Conservation (phyloP, 2,797 vertebrate species). For the Morelia viridis region DNA sequence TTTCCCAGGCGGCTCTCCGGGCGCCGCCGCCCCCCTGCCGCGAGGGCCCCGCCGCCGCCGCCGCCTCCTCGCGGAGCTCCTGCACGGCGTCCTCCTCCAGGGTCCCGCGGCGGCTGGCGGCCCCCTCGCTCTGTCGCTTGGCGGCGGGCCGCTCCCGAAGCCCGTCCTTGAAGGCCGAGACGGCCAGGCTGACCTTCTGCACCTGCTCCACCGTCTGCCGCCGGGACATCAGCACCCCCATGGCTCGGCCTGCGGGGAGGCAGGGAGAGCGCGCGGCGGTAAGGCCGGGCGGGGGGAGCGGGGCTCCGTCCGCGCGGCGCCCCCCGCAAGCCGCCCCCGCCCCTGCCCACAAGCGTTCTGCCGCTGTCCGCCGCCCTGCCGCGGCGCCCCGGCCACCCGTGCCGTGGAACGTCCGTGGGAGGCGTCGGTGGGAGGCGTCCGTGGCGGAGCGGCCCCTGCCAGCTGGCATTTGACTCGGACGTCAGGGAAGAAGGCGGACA, state of each 20-base stretch:
- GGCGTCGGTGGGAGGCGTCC: neutral
- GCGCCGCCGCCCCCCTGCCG: slow-evolving; percentile 75
- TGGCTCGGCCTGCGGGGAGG: slow-evolving; percentile 72
- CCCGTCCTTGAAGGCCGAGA: slow-evolving; percentile 92
- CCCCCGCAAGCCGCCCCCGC: neutral
- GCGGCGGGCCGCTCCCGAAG: slow-evolving; percentile 79
- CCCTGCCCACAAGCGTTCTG: no score
- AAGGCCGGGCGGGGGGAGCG: neutral
- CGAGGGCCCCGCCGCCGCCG: slow-evolving; percentile 57
- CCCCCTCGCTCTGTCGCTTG: slow-evolving; percentile 70
- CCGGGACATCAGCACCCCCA: slow-evolving; percentile 94
- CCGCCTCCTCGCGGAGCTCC: slow-evolving; percentile 27
- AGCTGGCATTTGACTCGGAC: neutral
- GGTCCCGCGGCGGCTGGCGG: slow-evolving; percentile 66
- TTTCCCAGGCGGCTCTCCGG: slow-evolving; percentile 88
- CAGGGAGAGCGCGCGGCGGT: no score
- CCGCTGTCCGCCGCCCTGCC: neutral
- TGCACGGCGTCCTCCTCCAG: slow-evolving; percentile 76
- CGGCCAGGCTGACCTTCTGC: slow-evolving; percentile 91
- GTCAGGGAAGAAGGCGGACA: neutral
- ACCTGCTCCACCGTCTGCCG: slow-evolving; percentile 98
- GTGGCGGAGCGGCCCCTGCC: neutral
- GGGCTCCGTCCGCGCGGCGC: no score
- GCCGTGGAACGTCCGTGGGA: neutral
- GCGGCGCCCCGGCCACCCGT: no score